Base-by-base conservation (phyloP, 2,888 invertebrate genomes). In the Dusona sp. region DNA sequence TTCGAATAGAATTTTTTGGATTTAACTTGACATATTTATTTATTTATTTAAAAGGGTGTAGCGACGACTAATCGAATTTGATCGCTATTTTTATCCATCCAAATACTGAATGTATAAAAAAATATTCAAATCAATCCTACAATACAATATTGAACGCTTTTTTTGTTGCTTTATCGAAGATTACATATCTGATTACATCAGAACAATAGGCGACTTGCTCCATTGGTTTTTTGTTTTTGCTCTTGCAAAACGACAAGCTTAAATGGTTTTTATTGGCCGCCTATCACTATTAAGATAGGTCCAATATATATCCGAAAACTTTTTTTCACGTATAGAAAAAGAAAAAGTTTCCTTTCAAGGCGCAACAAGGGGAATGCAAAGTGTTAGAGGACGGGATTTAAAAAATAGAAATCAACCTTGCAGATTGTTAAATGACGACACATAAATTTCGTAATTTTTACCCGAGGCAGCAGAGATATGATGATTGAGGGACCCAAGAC, bases 401-500 rank as follows among this genome's bases (percentile, higher is more conserved):
- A 29, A 29, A 61, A 57, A 25, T 25, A 11, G 13, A 57, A 57
- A 57, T 57, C 25, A 57, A 25, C 4, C 57, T 57, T 6, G 16
- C 29, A 29, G 29, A 61, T 61, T 29, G 61, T 61, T 16, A 7
- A 6, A 25, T 29, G 61, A 61, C 13, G 29, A 29, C 4, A 61
- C 61, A 29, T 16, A 16, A 61, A 61, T 61, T 61, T 29, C 61
- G 16, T 29, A 29, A 61, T 61, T 61, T 61, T 57, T 54, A 4
- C 8, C 29, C 13, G 1, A 61, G 48, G 48, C n/a, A 19, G 48
- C 13, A 13, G 7, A 1, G 64, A 65, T 33, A 36, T 33, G 75
- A 68, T 61, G 29, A 68, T 72, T 51, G 33, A 51, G 42, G 57
- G 70, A 77, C 38, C 36, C 65, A 72, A 38, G 38, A 67, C 64